Evolutionary conservation across 2,888 invertebrate species (phyloP).

Genomic region (Aphodius granarius): DNA sequence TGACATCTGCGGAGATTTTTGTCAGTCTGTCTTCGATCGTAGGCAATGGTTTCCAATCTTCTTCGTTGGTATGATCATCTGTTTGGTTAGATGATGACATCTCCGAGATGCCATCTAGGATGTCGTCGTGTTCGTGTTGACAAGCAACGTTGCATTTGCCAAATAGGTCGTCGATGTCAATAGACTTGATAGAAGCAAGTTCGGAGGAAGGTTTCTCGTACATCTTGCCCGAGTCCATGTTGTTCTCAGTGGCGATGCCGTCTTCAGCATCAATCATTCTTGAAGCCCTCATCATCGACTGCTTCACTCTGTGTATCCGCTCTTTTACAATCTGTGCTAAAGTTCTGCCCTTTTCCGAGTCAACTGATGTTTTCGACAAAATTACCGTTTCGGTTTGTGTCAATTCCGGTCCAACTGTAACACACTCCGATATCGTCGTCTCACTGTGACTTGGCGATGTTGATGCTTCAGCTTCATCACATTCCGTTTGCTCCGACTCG

Average conservation of each 20-base stretch:
- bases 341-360: background rate
- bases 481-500: background rate
- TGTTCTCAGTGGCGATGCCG: too few species aligned
- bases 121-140: background rate
- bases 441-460: too few species aligned
- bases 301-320: background rate
- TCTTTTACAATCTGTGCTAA: background rate
- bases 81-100: background rate
- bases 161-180: background rate
- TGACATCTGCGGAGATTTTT: background rate
- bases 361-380: background rate
- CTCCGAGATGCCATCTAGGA: background rate
- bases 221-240: background rate
- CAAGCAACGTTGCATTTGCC: background rate
- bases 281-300: background rate
- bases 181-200: background rate
- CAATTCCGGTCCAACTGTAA: background rate
- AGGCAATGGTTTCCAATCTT: background rate
- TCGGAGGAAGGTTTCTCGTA: background rate
- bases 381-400: background rate
- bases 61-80: background rate
- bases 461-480: background rate
- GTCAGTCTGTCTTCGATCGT: background rate
- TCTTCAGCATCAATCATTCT: background rate
- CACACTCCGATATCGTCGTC: background rate